Base-by-base conservation (phyloP, 2,797 vertebrate species). In the Mallotus villosus region DNA sequence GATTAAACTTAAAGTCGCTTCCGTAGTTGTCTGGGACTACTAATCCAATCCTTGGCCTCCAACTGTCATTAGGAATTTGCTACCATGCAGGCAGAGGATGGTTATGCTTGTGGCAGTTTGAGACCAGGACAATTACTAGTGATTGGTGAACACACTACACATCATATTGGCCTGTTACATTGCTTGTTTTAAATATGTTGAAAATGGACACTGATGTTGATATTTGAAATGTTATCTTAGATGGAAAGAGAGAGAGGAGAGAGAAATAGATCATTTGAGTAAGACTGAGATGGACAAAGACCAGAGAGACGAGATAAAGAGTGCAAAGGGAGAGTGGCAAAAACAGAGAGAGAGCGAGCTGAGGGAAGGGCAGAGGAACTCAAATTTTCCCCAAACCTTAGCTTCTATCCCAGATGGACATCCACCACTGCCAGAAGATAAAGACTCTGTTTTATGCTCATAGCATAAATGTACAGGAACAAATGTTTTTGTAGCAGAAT, bases 11-110 rank as follows among this genome's bases (percentile, higher is more conserved):
- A 70, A 62, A 58, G 53, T 61, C 60, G 24, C 62, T 69, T 12
- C 16, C 5, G 25, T 24, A 53, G 64, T 64, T 5, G 9, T 71
- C 68, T 57, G 46, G 63, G 59, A 46, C 37, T 19, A 34, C 29
- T 73, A 59, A 70, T 68, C 62, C 60, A 77, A 74, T 74, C 57
- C 72, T 49, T 41, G 7, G 66, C 72, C 58, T 24, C 68, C 74
- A 32, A 59, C 21, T 61, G 64, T 63, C 68, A 64, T 41, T 7
- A 5, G 70, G 72, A 59, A 61, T 77, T 76, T 64, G 55, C 46
- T 8, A 53, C 69, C 57, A 63, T 41, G 19, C 4, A 51, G 61
- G 53, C 63, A 14, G n/a, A 2, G 34, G 16, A 57, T 63, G 9
- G 67, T n/a, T 53, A 58, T 46, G 14, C 70, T 60, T 64, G 32